These are phyloP conservation scores for Amphipoea lucens DNA, from an alignment of 2,888 invertebrate species.

Conservation along the genomic window DNA sequence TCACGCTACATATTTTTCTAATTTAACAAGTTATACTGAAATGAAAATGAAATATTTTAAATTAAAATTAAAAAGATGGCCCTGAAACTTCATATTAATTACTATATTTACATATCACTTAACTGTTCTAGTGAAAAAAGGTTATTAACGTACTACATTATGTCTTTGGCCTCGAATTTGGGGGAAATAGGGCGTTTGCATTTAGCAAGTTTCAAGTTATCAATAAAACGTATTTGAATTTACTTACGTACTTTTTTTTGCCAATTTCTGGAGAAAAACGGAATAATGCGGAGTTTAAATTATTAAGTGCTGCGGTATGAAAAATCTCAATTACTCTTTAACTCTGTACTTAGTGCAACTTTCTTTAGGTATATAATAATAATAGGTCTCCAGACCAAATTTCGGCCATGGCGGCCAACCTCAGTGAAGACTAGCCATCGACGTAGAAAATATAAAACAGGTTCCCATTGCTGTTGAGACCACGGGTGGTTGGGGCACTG, in stretches of 20 bases:
- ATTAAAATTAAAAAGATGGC: slow-evolving; percentile 41
- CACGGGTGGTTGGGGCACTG: no score
- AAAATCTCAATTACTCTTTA: neutral
- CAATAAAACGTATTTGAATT: neutral
- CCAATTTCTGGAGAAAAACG: neutral
- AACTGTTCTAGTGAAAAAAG: neutral
- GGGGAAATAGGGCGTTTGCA: neutral
- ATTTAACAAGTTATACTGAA: slow-evolving; percentile 7
- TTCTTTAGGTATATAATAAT: neutral
- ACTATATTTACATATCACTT: slow-evolving; percentile 1
- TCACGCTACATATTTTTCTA: slow-evolving; percentile 51
- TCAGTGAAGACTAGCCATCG: neutral
- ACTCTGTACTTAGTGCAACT: neutral
- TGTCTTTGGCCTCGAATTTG: slow-evolving; percentile 8
- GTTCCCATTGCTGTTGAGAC: no score
- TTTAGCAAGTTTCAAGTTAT: neutral
- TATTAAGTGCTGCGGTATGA: neutral
- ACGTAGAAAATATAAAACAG: neutral
- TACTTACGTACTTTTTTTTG: neutral
- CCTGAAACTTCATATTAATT: slow-evolving; percentile 27
- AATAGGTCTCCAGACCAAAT: neutral
- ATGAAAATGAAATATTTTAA: slow-evolving; percentile 35
- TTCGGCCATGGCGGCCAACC: neutral
- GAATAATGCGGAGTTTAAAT: neutral
- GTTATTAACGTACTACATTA: neutral